Conservation (phyloP, 2,113 vertebrate species). For the Channa argus region DNA sequence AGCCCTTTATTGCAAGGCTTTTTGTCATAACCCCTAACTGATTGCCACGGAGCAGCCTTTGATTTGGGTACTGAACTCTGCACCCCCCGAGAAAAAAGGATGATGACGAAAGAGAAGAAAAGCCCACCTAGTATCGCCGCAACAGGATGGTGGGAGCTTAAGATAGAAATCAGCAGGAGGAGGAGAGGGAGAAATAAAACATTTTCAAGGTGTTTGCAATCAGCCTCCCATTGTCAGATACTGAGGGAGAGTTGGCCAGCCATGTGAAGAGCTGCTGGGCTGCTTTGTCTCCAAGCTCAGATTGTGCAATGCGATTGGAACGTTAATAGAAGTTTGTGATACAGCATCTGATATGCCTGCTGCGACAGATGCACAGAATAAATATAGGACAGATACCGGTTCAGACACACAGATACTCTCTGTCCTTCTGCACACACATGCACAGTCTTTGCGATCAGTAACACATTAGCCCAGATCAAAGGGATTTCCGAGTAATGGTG, state of each 20-base stretch:
- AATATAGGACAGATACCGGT: constrained; percentile 49
- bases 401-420: constrained; percentile 12
- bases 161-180: constrained; percentile 70
- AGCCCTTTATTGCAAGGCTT: constrained; percentile 64
- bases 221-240: constrained; percentile 65
- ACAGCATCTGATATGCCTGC: constrained; percentile 48
- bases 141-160: constrained; percentile 59
- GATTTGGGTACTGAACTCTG: constrained; percentile 77
- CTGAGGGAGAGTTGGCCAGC: constrained; percentile 43
- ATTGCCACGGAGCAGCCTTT: constrained; percentile 78
- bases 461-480: constrained; percentile 57
- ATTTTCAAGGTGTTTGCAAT: constrained; percentile 80
- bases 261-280: constrained; percentile 37
- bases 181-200: constrained; percentile 57
- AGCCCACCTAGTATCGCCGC: constrained; percentile 70
- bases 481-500: constrained; percentile 55
- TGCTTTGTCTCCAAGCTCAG: constrained; percentile 55
- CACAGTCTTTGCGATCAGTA: constrained; percentile 38
- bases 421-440: constrained; percentile 10
- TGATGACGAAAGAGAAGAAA: constrained; percentile 42
- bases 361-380: constrained; percentile 53
- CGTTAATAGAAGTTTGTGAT: constrained; percentile 66
- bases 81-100: constrained; percentile 48
- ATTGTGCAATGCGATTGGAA: constrained; percentile 45
- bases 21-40: constrained; percentile 80